phyloP scores from a whole-genome alignment of 2,888 invertebrate genomes.

The Pyrocoelia pectoralis region DNA sequence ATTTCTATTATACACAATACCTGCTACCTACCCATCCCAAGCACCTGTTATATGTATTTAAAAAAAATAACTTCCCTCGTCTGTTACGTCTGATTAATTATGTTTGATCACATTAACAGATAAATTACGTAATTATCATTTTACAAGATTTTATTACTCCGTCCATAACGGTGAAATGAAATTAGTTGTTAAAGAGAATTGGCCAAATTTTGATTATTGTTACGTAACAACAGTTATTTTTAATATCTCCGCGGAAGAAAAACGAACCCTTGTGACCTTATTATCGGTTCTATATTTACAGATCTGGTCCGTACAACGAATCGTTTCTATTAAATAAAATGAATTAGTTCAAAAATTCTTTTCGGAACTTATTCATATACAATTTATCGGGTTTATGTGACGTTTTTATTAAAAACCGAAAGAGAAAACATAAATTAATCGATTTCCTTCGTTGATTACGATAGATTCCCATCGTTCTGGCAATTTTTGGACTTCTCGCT shows the following conservation, averaged over 20 bases:
- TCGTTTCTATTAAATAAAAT: too few relatives aligned
- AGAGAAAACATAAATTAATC: too few relatives aligned
- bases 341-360: too few relatives aligned
- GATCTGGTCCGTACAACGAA: too few relatives aligned
- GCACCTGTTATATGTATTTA: neutral
- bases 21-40: neutral
- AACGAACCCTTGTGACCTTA: slow-evolving; percentile 73
- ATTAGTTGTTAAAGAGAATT: neutral
- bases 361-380: too few relatives aligned
- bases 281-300: slow-evolving; percentile 57
- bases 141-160: neutral
- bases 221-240: too few relatives aligned
- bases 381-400: too few relatives aligned
- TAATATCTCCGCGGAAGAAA: slow-evolving; percentile 46
- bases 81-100: neutral
- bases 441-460: too few relatives aligned
- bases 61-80: neutral
- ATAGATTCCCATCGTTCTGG: too few relatives aligned
- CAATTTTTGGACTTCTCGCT: too few relatives aligned
- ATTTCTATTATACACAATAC: neutral
- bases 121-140: neutral
- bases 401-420: too few relatives aligned
- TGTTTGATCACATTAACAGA: neutral
- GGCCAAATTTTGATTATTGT: too few relatives aligned
- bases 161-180: neutral